phyloP scores from a whole-genome alignment of 2,113 vertebrate species.

The Coptodon bakossiorum region DNA sequence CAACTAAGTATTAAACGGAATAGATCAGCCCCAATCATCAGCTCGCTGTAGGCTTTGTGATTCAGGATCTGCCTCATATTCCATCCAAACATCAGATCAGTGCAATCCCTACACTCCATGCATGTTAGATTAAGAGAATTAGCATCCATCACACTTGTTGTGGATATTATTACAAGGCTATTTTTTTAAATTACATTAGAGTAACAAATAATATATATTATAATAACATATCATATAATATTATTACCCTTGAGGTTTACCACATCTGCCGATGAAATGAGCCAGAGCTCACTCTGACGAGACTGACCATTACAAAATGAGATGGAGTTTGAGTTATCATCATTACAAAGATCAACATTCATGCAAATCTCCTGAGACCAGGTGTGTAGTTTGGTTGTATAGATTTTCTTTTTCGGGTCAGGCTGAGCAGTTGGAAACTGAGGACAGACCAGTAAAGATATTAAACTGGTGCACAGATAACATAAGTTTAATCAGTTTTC shows the following conservation, averaged over 20 bases:
- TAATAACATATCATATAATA: not conserved
- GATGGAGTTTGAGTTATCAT: not conserved
- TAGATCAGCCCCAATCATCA: not conserved
- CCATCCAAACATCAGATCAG: not conserved
- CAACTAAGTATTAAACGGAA: accelerated
- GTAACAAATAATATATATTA: not conserved
- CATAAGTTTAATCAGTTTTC: not conserved
- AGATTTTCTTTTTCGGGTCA: not conserved
- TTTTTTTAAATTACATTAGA: not conserved
- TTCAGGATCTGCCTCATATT: not conserved
- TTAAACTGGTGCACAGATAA: not conserved
- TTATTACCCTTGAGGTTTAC: not conserved
- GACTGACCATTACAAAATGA: not conserved
- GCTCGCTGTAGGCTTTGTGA: not conserved
- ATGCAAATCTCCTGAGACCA: not conserved
- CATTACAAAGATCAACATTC: not conserved
- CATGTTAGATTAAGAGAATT: not conserved
- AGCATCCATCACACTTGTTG: not conserved
- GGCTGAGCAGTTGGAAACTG: not conserved
- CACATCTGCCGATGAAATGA: not conserved
- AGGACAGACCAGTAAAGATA: not conserved
- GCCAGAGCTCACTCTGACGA: not conserved
- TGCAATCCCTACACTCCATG: not conserved
- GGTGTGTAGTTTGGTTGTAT: not conserved
- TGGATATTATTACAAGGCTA: not conserved